Base-by-base conservation (phyloP, 2,888 invertebrate species). In the Rhyacophila evoluta region DNA sequence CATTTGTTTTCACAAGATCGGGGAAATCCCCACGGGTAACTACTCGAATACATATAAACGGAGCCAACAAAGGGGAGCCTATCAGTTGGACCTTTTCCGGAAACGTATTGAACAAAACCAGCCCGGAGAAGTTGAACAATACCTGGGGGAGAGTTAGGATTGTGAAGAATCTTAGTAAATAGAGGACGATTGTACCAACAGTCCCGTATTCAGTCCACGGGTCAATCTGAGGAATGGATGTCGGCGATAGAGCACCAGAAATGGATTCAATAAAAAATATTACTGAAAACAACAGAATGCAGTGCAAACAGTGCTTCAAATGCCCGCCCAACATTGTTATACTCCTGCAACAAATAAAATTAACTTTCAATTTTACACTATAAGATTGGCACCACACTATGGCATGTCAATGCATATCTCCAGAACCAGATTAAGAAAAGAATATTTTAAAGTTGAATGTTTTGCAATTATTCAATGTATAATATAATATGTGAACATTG, bases 11-110 rank as follows among this genome's bases (percentile, higher is more conserved):
- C 2, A 98, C 98, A 82, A 98, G 89, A 84, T 97, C 94, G 2
- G 98, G 95, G 86, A 95, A 98, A 87, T 98, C 97, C 38, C 98
- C 98, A 79, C 98, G 92, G 0, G 98, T 98, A 5, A 98, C 98
- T 28, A 98, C 94, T 83, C 98, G 92, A 83, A 98, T 95, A 86
- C 97, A 98, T 79, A 98, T 95, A 86, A 98, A 98, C 2, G 98
- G 98, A 72, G 97, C 97, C 82, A 98, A 87, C 37, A 98, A 88
- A 1, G 98, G 98, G 5, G 97, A 97, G 15, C 97, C 96, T 87
- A 97, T 97, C 37, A 96, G 88, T 83, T 93, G 91, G 1, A 97
- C 95, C 88, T 96, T 96, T 83, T 97, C 97, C 74, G 97, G 97
- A 87, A 98, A 98, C 82, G 97, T 96, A 89, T 98, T 98, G 87